These are phyloP conservation scores for Clarias batrachus DNA, from an alignment of 2,113 vertebrate genomes.

Conservation along the genomic window DNA sequence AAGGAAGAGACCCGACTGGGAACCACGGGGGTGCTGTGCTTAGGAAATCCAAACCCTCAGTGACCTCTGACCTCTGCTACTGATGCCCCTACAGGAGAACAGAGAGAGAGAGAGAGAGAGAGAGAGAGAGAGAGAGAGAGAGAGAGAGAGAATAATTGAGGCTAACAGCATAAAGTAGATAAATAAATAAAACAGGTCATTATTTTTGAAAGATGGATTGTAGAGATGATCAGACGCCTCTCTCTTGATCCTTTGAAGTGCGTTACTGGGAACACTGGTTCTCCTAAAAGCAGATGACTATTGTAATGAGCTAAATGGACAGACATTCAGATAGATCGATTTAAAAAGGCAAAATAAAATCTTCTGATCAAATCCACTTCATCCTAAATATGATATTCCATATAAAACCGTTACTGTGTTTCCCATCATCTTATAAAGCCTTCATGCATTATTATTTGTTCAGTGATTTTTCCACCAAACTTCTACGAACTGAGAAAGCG, in stretches of 20 bases:
- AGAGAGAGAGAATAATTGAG: not conserved
- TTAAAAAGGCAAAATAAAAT: not conserved
- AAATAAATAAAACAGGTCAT: not conserved
- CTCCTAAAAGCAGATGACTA: not conserved
- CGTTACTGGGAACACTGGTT: not conserved
- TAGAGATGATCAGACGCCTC: not conserved
- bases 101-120: constrained; percentile 33
- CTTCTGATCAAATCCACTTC: not conserved
- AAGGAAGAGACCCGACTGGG: constrained; percentile 57
- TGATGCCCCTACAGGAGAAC: constrained; percentile 63
- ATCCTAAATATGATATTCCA: not conserved
- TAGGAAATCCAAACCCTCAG: constrained; percentile 71
- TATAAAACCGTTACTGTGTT: not conserved
- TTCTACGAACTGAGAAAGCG: not conserved
- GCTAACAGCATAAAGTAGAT: not conserved
- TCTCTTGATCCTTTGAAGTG: not conserved
- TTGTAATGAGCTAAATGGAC: not conserved
- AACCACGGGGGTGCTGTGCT: constrained; percentile 60
- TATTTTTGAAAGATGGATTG: not conserved
- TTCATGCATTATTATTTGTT: not conserved
- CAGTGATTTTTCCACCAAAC: not conserved
- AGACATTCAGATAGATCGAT: not conserved
- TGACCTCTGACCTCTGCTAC: constrained; percentile 69
- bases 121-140: constrained; percentile 24
- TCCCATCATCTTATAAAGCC: not conserved